Base-by-base conservation (phyloP, 2,888 invertebrate genomes). In the Stenichneumon culpator region DNA sequence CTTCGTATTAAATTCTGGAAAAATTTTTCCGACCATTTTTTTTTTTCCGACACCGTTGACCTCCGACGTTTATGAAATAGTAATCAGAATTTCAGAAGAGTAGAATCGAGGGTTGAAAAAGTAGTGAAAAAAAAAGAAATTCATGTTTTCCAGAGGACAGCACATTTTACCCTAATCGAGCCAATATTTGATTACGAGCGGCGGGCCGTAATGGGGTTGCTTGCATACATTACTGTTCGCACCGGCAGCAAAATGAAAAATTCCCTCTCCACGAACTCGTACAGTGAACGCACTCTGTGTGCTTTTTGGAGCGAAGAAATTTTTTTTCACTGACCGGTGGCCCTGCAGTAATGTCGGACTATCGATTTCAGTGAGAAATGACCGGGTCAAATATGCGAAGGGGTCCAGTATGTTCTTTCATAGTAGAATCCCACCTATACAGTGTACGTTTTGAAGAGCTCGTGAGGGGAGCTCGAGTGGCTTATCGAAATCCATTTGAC, bases 401-500 rank as follows among this genome's bases (percentile, higher is more conserved):
- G 57, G 19, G 25, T 11, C 60, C 16, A 25, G n/a, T n/a, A 60
- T 28, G 16, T 60, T 60, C 19, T 47, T 65, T 50, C 65, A 60
- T 44, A 39, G 36, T 25, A 44, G 60, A 57, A 57, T 57, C 19
- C 28, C 73, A 44, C 44, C 60, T 25, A 44, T 65, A 22, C 25
- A n/a, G 22, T 39, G 22, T 3, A 52, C 25, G 75, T 67, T 77
- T 67, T 32, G 67, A 22, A 50, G 65, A 47, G 32, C 74, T 50
- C 63, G 25, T 6, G 65, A 44, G 50, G 63, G 60, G 28, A 32
- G 28, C 65, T 75, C 74, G 74, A 65, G 74, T 32, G 44, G 63
- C 67, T 67, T 77, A 67, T 77, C 75, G 67, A 52, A 77, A 77
- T 67, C 75, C 75, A 77, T 77, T 77, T 54, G 67, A 77, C 75